Base-by-base conservation (phyloP, 2,113 vertebrate species). In the Menura novaehollandiae region DNA sequence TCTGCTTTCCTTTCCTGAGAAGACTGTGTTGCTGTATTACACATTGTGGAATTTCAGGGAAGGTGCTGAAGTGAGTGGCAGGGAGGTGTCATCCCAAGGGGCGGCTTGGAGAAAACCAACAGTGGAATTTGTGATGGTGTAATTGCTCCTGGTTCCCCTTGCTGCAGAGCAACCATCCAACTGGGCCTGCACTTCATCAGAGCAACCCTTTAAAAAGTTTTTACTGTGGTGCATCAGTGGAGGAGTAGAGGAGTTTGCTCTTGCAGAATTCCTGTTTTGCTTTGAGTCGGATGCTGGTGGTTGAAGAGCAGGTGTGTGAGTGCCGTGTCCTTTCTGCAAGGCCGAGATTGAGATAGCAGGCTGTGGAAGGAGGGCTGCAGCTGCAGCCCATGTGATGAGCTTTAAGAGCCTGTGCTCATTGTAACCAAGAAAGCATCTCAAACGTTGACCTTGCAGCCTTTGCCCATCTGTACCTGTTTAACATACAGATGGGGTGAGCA, bases 381-480 rank as follows among this genome's bases (percentile, higher is more conserved):
- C 94, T 95, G 88, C 85, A 73, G 68, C 43, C 89, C 64, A 68
- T 76, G 79, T 87, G 94, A 79, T 49, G 28, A 33, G 78, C 90
- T 90, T 46, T 64, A 62, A 46, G 69, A 84, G 68, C 11, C 2
- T 88, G 75, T 75, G 63, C 58, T 85, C 53, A 51, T 41, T 94
- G 76, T 91, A 63, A 53, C 81, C 2, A 1, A 78, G 59, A 55
- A 76, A 75, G 49, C 90, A 87, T 89, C 96, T 87, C 88, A 46
- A 35, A 60, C 15, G 2, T 28, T 95, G 88, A 76, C 88, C 94
- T 93, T 24, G 16, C 80, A 88, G 90, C 94, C 84, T 92, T 71
- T 95, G 35, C 77, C 90, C 95, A 92, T 94, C 93, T 93, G 85
- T 91, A 88, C 82, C 91, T 95, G 83, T 56, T 96, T 80, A 83